Evolutionary conservation across 2,888 invertebrate species (phyloP).

Genomic region (Strigamia maritima): DNA sequence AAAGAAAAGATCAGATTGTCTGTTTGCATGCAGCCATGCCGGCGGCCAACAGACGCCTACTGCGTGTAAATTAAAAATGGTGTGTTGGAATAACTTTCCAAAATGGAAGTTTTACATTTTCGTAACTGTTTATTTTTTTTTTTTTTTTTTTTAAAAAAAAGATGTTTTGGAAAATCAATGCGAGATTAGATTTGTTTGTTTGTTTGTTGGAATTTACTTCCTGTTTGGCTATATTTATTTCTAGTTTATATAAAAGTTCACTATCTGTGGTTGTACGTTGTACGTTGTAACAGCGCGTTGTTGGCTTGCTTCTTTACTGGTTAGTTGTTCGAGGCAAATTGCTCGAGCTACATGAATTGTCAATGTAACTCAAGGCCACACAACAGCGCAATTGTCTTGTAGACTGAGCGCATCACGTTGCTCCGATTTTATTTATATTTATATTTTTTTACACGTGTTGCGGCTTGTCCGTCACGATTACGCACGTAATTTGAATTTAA

Average conservation of each 20-base stretch:
- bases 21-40: conserved; percentile 15
- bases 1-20: conserved; percentile 19
- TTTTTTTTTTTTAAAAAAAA: background rate
- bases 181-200: background rate
- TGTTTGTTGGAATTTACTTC: background rate
- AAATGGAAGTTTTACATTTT: background rate
- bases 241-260: background rate
- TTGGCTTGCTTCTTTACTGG: background rate
- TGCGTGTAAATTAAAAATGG: conserved; percentile 23
- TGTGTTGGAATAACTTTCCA: background rate
- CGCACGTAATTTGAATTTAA: background rate
- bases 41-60: conserved; percentile 10
- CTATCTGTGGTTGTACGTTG: background rate
- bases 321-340: background rate
- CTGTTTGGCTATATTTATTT: background rate
- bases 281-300: background rate
- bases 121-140: background rate
- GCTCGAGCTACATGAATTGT: background rate
- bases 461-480: background rate
- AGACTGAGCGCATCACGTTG: background rate
- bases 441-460: background rate
- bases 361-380: background rate
- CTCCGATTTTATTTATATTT: background rate
- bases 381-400: background rate
- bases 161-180: background rate